Conservation (phyloP, 2,797 vertebrate species). For the Denticeps clupeoides region DNA sequence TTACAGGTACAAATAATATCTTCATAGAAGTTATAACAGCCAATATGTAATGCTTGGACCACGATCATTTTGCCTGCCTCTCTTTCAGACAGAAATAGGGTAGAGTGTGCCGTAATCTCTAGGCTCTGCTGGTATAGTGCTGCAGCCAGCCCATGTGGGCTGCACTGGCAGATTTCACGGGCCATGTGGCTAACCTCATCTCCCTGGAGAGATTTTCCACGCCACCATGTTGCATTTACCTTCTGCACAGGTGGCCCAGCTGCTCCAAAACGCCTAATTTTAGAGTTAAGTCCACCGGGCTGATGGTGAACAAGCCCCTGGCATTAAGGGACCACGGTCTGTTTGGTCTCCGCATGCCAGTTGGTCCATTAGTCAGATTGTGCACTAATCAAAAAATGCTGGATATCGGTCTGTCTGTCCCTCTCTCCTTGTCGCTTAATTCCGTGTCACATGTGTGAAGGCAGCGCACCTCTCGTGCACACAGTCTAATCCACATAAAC, state of each 20-base stretch:
- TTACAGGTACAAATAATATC: too few relatives aligned
- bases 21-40: too few relatives aligned
- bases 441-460: constrained; percentile 15
- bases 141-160: constrained; percentile 41
- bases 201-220: constrained; percentile 44
- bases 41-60: too few relatives aligned
- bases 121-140: constrained; percentile 35
- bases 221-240: constrained; percentile 55
- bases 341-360: constrained; percentile 20
- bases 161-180: constrained; percentile 47
- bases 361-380: constrained; percentile 34
- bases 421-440: constrained; percentile 7
- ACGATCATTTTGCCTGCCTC: constrained; percentile 12
- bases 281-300: constrained; percentile 25
- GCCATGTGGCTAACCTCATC: constrained; percentile 51
- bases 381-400: constrained; percentile 4
- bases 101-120: constrained; percentile 39
- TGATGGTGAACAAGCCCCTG: constrained; percentile 13
- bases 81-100: not conserved
- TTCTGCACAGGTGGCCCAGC: constrained; percentile 59
- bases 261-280: constrained; percentile 34
- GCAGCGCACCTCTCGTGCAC: constrained; percentile 45
- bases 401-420: constrained; percentile 2
- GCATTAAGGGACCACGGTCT: constrained; percentile 18
- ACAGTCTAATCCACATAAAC: constrained; percentile 69